phyloP scores from a whole-genome alignment of 1,140 invertebrate genomes.

The Trichonephila inaurata region DNA sequence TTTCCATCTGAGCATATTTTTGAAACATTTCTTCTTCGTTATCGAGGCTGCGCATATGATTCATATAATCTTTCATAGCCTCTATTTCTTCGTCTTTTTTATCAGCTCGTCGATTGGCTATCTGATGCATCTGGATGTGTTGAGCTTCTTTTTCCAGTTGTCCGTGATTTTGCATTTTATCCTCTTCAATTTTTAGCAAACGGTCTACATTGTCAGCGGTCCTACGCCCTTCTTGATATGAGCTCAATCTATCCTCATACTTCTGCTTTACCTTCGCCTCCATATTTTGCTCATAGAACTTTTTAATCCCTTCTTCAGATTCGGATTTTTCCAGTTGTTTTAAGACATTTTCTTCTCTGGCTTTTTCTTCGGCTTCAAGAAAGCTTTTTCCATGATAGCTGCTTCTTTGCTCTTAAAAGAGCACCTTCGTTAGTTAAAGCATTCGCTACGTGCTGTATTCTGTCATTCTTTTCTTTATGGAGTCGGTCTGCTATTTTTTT shows the following conservation, averaged over 20 bases:
- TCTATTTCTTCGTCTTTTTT: not conserved
- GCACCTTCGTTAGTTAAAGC: not conserved
- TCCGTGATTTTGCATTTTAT: not conserved
- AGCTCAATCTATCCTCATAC: not conserved
- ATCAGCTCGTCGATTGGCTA: not conserved
- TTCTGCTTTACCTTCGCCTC: not conserved
- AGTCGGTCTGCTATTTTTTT: not conserved
- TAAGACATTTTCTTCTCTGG: not conserved
- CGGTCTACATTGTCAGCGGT: conserved; percentile 7
- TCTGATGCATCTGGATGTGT: conserved; percentile 66
- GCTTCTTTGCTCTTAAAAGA: conserved; percentile 22
- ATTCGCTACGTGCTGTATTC: not conserved
- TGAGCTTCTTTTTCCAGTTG: conserved; percentile 51
- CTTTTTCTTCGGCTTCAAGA: conserved; percentile 46
- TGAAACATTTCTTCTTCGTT: conserved; percentile 70
- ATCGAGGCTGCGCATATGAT: conserved; percentile 59
- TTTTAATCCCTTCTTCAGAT: not conserved
- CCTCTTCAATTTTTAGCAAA: not conserved
- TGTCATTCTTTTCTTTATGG: not conserved
- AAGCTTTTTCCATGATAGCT: conserved; percentile 18
- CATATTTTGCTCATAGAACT: conserved; percentile 53
- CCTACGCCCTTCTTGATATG: conserved; percentile 14
- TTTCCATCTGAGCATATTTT: conserved; percentile 68
- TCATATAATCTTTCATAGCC: conserved; percentile 47
- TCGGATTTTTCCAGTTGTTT: not conserved